A percentile compares a stretch with the other conserved stretches of the same genome.
Conservation (phyloP, 2,888 invertebrate species). For the Volucella zonaria region DNA sequence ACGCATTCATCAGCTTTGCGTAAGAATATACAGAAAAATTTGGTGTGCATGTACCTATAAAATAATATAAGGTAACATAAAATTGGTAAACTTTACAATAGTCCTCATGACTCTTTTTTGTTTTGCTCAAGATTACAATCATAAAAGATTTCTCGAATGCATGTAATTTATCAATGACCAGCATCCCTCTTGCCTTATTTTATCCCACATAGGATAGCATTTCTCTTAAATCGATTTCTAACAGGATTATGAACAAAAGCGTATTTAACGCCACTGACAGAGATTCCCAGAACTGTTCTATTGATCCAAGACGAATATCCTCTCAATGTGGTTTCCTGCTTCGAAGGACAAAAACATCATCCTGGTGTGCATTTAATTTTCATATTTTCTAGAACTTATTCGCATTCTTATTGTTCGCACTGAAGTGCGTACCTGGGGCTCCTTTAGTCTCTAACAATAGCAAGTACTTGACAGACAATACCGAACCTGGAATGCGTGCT, state of each 20-base stretch:
- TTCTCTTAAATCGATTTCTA: slow-evolving; percentile 37
- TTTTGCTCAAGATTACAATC: too few species aligned
- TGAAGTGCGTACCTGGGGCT: slow-evolving; percentile 60
- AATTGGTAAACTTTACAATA: too few species aligned
- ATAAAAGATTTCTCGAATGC: too few species aligned
- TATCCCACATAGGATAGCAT: slow-evolving; percentile 8
- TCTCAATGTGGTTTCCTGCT: slow-evolving; percentile 64
- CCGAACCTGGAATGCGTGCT: background rate
- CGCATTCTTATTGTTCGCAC: slow-evolving; percentile 56
- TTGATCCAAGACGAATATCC: slow-evolving; percentile 22
- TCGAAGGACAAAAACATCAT: slow-evolving; percentile 21
- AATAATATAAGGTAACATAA: too few species aligned
- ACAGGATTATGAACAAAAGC: slow-evolving; percentile 64
- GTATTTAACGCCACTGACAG: slow-evolving; percentile 62
- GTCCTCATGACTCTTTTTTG: too few species aligned
- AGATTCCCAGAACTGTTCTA: slow-evolving; percentile 47
- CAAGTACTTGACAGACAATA: slow-evolving; percentile 62
- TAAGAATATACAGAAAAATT: too few species aligned
- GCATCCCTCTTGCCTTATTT: slow-evolving; percentile 2
- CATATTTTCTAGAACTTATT: slow-evolving; percentile 65
- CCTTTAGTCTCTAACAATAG: slow-evolving; percentile 39
- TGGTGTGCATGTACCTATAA: too few species aligned
- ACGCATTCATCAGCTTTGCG: too few species aligned
- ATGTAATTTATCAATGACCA: slow-evolving; percentile 8
- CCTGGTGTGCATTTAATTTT: slow-evolving; percentile 57